phyloP scores from a whole-genome alignment of 2,113 vertebrate genomes.

The Zingel zingel region DNA sequence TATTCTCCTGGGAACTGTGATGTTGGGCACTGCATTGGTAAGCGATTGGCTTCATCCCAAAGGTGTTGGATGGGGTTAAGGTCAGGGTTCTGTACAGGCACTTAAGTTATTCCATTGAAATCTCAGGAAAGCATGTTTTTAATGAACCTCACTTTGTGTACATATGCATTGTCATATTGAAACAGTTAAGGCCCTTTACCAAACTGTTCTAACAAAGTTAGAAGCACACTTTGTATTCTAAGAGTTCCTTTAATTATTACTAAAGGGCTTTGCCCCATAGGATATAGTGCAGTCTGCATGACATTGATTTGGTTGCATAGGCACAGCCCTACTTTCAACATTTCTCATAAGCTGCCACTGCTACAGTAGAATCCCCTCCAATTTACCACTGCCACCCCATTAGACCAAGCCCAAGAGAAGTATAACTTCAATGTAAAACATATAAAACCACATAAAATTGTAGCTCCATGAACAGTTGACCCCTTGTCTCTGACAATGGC shows the following conservation, averaged over 20 bases:
- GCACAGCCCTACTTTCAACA: background rate
- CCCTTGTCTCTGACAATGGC: constrained; percentile 16
- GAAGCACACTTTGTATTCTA: background rate
- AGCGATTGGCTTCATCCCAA: no score
- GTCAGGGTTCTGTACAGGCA: background rate
- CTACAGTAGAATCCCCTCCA: background rate
- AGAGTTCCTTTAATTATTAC: background rate
- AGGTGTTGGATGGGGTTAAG: background rate
- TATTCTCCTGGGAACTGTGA: background rate
- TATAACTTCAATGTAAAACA: constrained; percentile 14
- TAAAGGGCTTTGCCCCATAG: background rate
- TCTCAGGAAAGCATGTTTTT: background rate
- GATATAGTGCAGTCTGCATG: background rate
- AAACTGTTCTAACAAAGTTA: background rate
- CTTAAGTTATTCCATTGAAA: background rate
- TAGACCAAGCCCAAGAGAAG: background rate
- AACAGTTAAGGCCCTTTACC: background rate
- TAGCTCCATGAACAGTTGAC: constrained; percentile 37
- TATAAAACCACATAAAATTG: constrained; percentile 5
- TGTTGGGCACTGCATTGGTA: background rate
- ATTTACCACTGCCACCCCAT: background rate
- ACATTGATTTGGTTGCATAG: background rate
- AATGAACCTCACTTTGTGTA: background rate
- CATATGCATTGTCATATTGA: background rate
- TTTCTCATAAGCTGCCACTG: background rate